Evolutionary conservation across 2,113 vertebrate genomes (phyloP), one percentile per base, ranked within the genome.

Genomic region (Hippocampus mohnikei): DNA sequence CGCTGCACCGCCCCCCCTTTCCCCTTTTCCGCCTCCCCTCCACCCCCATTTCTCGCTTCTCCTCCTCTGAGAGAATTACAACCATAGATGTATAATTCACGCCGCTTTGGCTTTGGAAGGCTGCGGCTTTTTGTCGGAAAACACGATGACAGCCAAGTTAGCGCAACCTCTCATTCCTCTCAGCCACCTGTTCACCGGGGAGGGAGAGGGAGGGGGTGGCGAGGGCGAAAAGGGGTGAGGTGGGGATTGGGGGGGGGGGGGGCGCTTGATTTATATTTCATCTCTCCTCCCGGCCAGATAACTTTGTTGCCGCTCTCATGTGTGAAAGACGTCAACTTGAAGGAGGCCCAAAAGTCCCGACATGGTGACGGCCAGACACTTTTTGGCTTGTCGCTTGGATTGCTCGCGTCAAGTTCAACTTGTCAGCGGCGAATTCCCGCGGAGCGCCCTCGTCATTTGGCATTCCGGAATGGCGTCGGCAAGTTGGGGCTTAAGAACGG

Each of bases 71-170:
- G 91, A 89, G 90, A 90, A 89, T 91, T 86, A 89, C 86, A 85
- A 88, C 87, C 87, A 91, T 91, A 91, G 90, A 92, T 92, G 91
- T 92, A 92, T 92, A 91, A 92, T 92, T 92, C 90, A 92, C 88
- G 72, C 84, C 64, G 80, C 81, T 89, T 88, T 90, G 87, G 91
- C 89, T 91, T 91, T 88, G 90, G 88, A 91, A 89, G 89, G 84
- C 88, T 88, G 86, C 78, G 80, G 85, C 13, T 65, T 91, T 90
- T 89, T 88, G 87, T 90, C 84, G 87, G 87, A 92, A 92, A 92
- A 91, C 88, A 88, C 78, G 59, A 76, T 90, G 89, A 90, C 89
- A 89, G 91, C 91, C 91, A 92, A 92, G 90, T 91, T 88, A 89
- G 87, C 78, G 78, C 82, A 81, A 84, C 84, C 89, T 88, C 88